Percentiles rank a stretch among this genome's conserved stretches.
phyloP scores from a whole-genome alignment of 2,113 vertebrate genomes.

The Phoenicopterus ruber region DNA sequence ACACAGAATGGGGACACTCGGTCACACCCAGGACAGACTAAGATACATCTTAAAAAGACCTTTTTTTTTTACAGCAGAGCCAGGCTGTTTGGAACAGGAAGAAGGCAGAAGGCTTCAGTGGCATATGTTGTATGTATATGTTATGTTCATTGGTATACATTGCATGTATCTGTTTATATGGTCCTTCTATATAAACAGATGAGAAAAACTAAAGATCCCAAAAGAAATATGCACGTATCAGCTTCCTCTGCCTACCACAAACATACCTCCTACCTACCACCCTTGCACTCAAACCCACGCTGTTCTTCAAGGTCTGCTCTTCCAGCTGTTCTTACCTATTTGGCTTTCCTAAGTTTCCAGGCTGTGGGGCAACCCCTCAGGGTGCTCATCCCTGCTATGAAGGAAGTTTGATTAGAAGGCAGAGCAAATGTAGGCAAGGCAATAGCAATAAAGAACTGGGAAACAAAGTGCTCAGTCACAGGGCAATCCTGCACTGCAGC shows the following conservation, averaged over 20 bases:
- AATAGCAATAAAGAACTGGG: background rate
- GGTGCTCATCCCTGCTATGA: background rate
- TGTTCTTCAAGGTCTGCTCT: background rate
- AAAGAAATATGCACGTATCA: accelerated
- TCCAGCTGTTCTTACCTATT: background rate
- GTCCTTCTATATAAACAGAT: background rate
- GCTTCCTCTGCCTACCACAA: background rate
- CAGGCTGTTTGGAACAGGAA: background rate
- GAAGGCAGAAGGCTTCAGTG: background rate
- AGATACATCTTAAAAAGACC: accelerated
- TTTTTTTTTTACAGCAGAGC: background rate
- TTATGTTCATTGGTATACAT: background rate
- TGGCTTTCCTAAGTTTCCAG: background rate
- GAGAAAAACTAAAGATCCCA: background rate
- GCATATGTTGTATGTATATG: background rate
- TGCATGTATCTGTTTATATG: too few relatives aligned
- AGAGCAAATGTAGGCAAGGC: background rate
- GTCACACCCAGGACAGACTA: background rate
- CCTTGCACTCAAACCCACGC: background rate
- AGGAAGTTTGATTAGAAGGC: background rate
- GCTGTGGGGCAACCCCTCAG: background rate
- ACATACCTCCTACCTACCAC: background rate
- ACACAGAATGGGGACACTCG: background rate
- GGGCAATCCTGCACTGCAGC: background rate
- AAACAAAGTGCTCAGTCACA: background rate